A percentile compares a stretch with the other conserved stretches of the same genome.
These are phyloP conservation scores for Lepilemur ruficaudatus DNA, from an alignment of 2,797 vertebrate species.

Conservation along the genomic window DNA sequence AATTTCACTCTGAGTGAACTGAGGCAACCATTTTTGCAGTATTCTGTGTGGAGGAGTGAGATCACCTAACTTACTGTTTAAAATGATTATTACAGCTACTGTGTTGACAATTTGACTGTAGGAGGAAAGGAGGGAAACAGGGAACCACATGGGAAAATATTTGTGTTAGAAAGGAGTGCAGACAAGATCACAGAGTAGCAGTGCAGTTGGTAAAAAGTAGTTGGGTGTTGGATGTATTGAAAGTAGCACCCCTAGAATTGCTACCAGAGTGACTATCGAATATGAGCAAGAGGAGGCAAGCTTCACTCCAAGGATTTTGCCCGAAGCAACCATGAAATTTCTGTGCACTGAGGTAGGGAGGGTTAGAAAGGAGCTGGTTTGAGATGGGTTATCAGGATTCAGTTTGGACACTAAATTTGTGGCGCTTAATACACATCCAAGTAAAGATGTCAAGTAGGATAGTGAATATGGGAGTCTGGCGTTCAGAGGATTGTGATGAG, in stretches of 20 bases:
- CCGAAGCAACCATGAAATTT: not conserved
- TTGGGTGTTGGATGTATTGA: no score
- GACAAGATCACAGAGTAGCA: not conserved
- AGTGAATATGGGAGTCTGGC: not conserved
- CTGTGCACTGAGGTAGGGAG: not conserved
- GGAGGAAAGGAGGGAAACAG: no score
- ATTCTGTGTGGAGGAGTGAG: not conserved
- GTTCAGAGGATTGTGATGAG: not conserved
- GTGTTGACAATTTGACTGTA: not conserved
- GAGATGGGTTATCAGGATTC: not conserved
- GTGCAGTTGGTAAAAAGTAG: not conserved
- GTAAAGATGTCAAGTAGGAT: not conserved
- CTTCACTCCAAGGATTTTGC: not conserved
- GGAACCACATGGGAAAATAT: not conserved
- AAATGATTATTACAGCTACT: not conserved
- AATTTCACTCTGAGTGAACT: not conserved
- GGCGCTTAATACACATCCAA: not conserved
- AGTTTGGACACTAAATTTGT: not conserved
- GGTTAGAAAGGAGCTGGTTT: not conserved
- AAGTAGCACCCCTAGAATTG: not conserved
- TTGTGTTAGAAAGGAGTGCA: not conserved
- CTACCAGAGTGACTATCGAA: not conserved
- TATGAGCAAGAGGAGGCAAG: not conserved
- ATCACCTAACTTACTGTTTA: not conserved
- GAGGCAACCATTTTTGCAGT: not conserved